phyloP scores from a whole-genome alignment of 2,888 invertebrate genomes.

The Caenorhabditis sinica region DNA sequence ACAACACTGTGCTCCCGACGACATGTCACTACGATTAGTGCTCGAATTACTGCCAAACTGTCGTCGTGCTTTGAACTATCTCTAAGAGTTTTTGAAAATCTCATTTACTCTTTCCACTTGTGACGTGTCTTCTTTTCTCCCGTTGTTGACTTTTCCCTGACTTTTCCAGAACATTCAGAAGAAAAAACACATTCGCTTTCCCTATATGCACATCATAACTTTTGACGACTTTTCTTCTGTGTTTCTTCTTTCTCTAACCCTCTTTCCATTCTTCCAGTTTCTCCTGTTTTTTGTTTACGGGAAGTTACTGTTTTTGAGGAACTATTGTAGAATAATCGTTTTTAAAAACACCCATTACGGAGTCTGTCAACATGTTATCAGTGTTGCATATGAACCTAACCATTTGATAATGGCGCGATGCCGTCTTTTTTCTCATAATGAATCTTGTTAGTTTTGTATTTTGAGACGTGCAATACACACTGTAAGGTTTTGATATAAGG shows the following conservation, averaged over 20 bases:
- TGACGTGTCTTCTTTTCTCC: constrained; percentile 12
- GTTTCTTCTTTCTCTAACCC: neutral
- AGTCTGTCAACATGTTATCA: constrained; percentile 35
- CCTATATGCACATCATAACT: constrained; percentile 54
- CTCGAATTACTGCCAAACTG: constrained; percentile 61
- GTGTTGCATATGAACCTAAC: constrained; percentile 10
- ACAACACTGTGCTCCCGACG: constrained; percentile 60
- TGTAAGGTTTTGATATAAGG: too few species aligned
- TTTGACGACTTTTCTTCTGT: constrained; percentile 41
- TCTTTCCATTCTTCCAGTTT: neutral
- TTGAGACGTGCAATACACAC: too few species aligned
- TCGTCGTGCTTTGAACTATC: constrained; percentile 57
- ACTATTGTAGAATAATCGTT: neutral
- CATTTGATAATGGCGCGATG: constrained; percentile 17
- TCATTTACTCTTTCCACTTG: neutral
- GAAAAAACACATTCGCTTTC: constrained; percentile 22
- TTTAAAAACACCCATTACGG: constrained; percentile 26
- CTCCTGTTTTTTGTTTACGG: constrained; percentile 16
- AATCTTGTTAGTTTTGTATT: constrained; percentile 18
- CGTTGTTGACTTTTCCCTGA: neutral
- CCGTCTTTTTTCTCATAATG: constrained; percentile 1
- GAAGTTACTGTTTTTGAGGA: constrained; percentile 8
- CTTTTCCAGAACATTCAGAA: constrained; percentile 16
- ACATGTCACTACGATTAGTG: constrained; percentile 62
- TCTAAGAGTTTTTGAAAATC: neutral